Percentiles rank a stretch among this genome's conserved stretches.
Evolutionary conservation across 2,888 invertebrate genomes (phyloP).

Genomic region (Dysmachus trigonus): DNA sequence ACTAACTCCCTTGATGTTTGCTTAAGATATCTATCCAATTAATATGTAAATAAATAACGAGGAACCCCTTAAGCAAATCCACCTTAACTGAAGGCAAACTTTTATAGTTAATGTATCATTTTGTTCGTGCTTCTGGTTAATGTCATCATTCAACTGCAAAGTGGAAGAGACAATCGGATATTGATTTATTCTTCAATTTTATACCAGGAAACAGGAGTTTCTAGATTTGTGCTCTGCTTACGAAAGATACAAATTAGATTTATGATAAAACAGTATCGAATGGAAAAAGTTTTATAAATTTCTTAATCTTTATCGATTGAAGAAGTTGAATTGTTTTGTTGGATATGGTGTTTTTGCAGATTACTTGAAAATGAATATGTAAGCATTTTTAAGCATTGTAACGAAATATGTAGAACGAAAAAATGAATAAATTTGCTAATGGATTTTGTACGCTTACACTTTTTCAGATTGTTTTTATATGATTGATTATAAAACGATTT

Average conservation of each 20-base stretch:
- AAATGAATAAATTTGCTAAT: background rate
- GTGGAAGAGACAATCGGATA: background rate
- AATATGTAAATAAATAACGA: background rate
- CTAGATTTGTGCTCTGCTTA: background rate
- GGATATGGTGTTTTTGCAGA: background rate
- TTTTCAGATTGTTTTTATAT: no score
- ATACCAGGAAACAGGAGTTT: background rate
- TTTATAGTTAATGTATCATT: background rate
- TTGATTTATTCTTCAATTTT: background rate
- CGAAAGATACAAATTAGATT: background rate
- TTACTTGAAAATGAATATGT: background rate
- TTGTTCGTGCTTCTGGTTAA: background rate
- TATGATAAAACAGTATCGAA: background rate
- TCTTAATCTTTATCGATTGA: background rate
- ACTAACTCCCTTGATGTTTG: background rate
- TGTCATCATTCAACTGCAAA: background rate
- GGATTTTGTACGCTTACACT: background rate
- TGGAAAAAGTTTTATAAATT: background rate
- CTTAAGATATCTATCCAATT: background rate
- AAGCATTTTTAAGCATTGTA: background rate
- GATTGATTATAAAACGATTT: no score
- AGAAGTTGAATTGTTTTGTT: background rate
- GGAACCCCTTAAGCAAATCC: background rate
- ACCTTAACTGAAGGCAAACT: background rate
- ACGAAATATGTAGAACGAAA: background rate